Evolutionary conservation across 2,797 vertebrate genomes (phyloP).

Genomic region (Trachops cirrhosus): DNA sequence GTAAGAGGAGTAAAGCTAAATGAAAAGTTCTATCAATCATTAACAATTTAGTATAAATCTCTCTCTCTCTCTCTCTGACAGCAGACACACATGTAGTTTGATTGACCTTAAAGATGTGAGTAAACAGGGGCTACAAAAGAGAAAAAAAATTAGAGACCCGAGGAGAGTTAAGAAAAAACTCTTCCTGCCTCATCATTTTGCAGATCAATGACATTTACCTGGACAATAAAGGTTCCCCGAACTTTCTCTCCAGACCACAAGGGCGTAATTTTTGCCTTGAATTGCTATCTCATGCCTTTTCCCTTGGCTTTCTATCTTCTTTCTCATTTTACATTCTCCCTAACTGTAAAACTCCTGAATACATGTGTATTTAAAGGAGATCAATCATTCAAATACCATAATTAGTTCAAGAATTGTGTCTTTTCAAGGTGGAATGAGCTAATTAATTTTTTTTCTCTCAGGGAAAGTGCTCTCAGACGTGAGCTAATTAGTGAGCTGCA

Average conservation of each 20-base stretch:
- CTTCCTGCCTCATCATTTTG: not conserved
- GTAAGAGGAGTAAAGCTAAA: not conserved
- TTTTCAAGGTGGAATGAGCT: constrained; percentile 66
- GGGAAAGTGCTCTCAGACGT: constrained; percentile 64
- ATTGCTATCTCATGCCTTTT: not conserved
- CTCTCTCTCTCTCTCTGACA: not conserved
- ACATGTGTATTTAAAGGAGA: constrained; percentile 71
- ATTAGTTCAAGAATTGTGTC: constrained; percentile 75
- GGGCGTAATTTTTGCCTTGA: not conserved
- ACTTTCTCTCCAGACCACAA: not conserved
- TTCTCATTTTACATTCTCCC: constrained; percentile 37
- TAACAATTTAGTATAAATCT: not conserved
- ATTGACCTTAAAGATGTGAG: not conserved
- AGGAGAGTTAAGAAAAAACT: not conserved
- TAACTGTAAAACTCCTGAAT: constrained; percentile 52
- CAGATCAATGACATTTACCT: not conserved
- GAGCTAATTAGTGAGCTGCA: constrained; percentile 68
- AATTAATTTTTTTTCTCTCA: constrained; percentile 71
- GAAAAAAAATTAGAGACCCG: not conserved
- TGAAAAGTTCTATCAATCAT: not conserved
- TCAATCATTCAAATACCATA: constrained; percentile 72
- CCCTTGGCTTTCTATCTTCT: not conserved
- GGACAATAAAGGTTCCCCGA: not conserved
- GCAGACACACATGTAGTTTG: not conserved
- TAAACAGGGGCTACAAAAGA: not conserved